These are phyloP conservation scores for western clawed frog (Xenopus tropicalis) DNA, from an alignment of 2,113 vertebrate genomes.

Conservation along the genomic window UCB_Xtro_10.0 CM004445.2:124675501-124676000, in stretches of 20 bases:
- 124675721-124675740: conserved; percentile 14
- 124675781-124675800: conserved; percentile 13
- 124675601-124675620: too few relatives aligned
- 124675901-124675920: conserved; percentile 27
- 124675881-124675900: not conserved
- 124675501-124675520: too few relatives aligned
- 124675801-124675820: conserved; percentile 7
- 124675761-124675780: conserved; percentile 4
- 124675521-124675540: too few relatives aligned
- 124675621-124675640: too few relatives aligned
- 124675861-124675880: conserved; percentile 23
- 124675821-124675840: conserved; percentile 12
- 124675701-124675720: not conserved
- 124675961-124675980: conserved; percentile 45
- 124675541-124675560: too few relatives aligned
- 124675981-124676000: conserved; percentile 40
- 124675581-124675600: too few relatives aligned
- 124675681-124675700: too few relatives aligned
- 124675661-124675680: too few relatives aligned
- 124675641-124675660: too few relatives aligned
- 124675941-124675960: conserved; percentile 43
- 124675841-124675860: conserved; percentile 24
- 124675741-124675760: conserved; percentile 21
- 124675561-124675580: too few relatives aligned
- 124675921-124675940: conserved; percentile 5